Percentiles rank a stretch among this genome's conserved stretches.
Conservation (phyloP, 2,888 invertebrate genomes). For the Callyntrura sp. region DNA sequence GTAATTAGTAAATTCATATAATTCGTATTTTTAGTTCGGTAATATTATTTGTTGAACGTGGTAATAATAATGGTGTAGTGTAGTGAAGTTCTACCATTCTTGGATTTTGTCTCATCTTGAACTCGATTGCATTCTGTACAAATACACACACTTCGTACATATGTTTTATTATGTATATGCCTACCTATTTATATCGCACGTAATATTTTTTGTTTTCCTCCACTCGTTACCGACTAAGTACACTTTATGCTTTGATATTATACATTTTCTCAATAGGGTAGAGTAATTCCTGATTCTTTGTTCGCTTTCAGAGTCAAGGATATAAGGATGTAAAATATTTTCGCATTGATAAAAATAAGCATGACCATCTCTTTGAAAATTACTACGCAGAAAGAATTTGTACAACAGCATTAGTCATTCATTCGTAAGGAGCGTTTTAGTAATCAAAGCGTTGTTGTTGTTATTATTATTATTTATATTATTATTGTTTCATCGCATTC, state of each 20-base stretch:
- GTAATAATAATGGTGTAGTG: too few species aligned
- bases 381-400: not conserved
- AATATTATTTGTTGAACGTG: too few species aligned
- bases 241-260: not conserved
- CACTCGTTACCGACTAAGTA: not conserved
- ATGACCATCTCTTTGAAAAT: conserved; percentile 17
- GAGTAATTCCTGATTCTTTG: conserved; percentile 54
- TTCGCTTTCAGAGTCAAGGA: conserved; percentile 60
- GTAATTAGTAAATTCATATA: too few species aligned
- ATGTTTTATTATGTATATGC: not conserved
- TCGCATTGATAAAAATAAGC: not conserved
- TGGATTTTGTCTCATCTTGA: conserved; percentile 76
- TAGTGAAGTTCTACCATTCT: too few species aligned
- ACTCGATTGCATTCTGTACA: conserved; percentile 61
- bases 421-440: conserved; percentile 32
- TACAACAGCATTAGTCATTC: conserved; percentile 15
- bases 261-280: not conserved
- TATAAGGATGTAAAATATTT: not conserved
- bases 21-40: too few species aligned
- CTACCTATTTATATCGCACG: conserved; percentile 47
- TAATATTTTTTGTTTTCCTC: conserved; percentile 33
- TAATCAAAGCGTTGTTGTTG: conserved; percentile 18
- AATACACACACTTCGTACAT: too few species aligned
- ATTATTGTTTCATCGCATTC: not conserved
- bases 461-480: too few species aligned